Evolutionary conservation across 2,797 vertebrate genomes (phyloP).

Genomic region (Neosalanx taihuensis): DNA sequence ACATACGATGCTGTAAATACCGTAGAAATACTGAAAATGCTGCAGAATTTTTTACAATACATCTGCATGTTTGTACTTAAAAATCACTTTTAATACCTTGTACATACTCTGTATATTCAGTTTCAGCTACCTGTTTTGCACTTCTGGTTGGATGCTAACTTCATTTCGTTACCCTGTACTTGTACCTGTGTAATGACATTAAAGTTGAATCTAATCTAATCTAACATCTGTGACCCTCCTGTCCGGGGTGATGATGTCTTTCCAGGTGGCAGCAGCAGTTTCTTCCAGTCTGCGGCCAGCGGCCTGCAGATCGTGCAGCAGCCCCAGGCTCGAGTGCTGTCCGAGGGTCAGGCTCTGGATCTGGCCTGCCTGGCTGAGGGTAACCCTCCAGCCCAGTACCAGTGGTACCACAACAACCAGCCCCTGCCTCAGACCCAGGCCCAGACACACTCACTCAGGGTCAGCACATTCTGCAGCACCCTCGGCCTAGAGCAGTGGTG

Average conservation of each 20-base stretch:
- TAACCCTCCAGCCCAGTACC: slow-evolving; percentile 79
- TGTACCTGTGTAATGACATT: too few species aligned
- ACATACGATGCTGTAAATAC: too few species aligned
- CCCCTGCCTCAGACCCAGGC: slow-evolving; percentile 63
- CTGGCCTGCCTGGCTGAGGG: slow-evolving; percentile 75
- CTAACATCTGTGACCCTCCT: neutral
- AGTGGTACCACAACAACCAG: slow-evolving; percentile 78
- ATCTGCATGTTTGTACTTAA: too few species aligned
- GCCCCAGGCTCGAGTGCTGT: slow-evolving; percentile 61
- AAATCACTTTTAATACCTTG: too few species aligned
- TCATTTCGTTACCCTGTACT: too few species aligned
- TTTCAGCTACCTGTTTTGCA: too few species aligned
- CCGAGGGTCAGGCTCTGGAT: slow-evolving; percentile 72
- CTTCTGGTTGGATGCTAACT: too few species aligned
- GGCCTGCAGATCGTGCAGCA: slow-evolving; percentile 70
- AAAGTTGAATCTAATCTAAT: too few species aligned
- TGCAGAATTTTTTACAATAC: too few species aligned
- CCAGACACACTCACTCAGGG: slow-evolving; percentile 61
- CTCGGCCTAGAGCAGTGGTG: too few species aligned
- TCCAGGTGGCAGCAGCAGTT: slow-evolving; percentile 60
- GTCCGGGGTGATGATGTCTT: neutral
- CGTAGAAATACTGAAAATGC: too few species aligned
- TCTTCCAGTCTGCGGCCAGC: slow-evolving; percentile 65
- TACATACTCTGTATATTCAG: too few species aligned
- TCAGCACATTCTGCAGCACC: slow-evolving; percentile 33